Evolutionary conservation across 1,140 invertebrate species (phyloP).

Genomic region (Nasonia vitripennis): DNA sequence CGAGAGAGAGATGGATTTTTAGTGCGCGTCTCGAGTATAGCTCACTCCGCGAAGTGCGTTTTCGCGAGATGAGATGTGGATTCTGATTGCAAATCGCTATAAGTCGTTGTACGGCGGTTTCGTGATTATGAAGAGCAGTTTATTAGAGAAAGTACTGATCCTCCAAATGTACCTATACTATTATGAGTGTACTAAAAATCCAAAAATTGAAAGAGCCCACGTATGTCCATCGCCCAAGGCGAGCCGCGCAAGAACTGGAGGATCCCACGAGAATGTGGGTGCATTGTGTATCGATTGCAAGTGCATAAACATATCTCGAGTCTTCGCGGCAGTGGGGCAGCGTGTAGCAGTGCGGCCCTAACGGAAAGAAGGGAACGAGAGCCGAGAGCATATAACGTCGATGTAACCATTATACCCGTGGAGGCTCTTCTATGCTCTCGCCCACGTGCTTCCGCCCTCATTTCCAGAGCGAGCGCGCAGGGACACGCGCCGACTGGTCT

Average conservation of each 20-base stretch:
- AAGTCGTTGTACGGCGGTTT: not conserved
- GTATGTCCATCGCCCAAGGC: too few relatives aligned
- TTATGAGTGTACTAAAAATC: too few relatives aligned
- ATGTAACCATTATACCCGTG: slow-evolving; percentile 67
- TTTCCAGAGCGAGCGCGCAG: slow-evolving; percentile 33
- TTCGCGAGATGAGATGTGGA: not conserved
- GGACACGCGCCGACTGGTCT: not conserved
- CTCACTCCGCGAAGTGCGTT: not conserved
- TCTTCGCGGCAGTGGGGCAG: not conserved
- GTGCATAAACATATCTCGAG: slow-evolving; percentile 62
- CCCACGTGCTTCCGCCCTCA: slow-evolving; percentile 71
- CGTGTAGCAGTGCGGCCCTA: not conserved
- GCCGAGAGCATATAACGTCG: slow-evolving; percentile 42
- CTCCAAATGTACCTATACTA: too few relatives aligned
- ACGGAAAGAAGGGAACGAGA: slow-evolving; percentile 58
- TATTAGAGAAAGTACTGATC: not conserved
- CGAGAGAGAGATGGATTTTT: not conserved
- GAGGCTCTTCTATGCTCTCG: slow-evolving; percentile 52
- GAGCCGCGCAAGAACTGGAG: not conserved
- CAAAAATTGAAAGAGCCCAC: too few relatives aligned
- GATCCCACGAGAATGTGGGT: slow-evolving; percentile 62
- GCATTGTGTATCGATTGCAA: slow-evolving; percentile 66
- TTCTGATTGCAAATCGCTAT: not conserved
- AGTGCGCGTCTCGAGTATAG: not conserved
- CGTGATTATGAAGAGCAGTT: not conserved